phyloP scores from a whole-genome alignment of 92 coral and sea anemone genomes.

The Actinernus sp. region DNA sequence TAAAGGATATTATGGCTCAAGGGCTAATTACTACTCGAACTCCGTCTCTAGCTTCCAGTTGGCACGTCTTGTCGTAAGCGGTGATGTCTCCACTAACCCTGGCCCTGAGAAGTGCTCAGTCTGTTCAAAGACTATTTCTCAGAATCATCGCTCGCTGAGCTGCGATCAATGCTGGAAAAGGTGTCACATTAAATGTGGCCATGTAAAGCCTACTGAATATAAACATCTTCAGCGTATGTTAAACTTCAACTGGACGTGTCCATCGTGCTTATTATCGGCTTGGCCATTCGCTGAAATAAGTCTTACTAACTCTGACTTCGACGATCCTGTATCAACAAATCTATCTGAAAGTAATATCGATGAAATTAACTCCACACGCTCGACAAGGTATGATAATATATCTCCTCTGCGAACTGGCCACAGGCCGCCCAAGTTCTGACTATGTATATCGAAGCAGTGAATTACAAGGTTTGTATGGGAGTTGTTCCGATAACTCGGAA shows the following conservation, averaged over 20 bases:
- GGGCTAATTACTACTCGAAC: background rate
- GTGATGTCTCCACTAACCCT: slow-evolving; percentile 7
- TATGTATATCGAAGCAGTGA: too few relatives aligned
- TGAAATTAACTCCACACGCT: too few relatives aligned
- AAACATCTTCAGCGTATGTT: background rate
- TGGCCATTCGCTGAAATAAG: too few relatives aligned
- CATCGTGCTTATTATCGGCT: slow-evolving; percentile 3
- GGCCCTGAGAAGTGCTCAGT: slow-evolving; percentile 27
- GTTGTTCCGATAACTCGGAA: too few relatives aligned
- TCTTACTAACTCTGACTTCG: too few relatives aligned
- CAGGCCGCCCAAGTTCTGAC: too few relatives aligned
- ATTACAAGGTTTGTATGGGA: too few relatives aligned
- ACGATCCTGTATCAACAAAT: too few relatives aligned
- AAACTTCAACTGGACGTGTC: slow-evolving; percentile 20
- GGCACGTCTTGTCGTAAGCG: background rate
- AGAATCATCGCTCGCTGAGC: slow-evolving; percentile 16
- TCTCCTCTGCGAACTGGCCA: too few relatives aligned
- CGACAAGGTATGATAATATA: too few relatives aligned
- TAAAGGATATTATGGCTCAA: background rate
- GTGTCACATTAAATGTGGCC: slow-evolving; percentile 39
- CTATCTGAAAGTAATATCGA: too few relatives aligned
- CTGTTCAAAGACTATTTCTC: slow-evolving; percentile 6
- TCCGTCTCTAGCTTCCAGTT: slow-evolving; percentile 2
- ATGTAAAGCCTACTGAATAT: slow-evolving; percentile 21
- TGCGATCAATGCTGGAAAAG: slow-evolving; percentile 3